Conservation (phyloP, 2,797 vertebrate species). For the Sebastes wilsoni region DNA sequence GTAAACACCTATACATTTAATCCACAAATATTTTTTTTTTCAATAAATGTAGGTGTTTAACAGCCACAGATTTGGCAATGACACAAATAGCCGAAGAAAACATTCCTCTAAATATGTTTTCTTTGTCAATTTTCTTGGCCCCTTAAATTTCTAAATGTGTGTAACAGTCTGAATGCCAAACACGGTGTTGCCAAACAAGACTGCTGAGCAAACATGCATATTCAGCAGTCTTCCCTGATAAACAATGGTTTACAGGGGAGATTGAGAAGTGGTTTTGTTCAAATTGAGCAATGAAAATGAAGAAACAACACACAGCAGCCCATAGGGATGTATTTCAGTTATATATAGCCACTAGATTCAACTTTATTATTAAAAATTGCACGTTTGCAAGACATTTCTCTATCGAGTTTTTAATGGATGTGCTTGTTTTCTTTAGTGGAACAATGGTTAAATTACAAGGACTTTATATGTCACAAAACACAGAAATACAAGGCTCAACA, state of each 20-base stretch:
- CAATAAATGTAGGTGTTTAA: background rate
- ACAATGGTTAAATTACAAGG: background rate
- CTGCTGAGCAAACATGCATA: background rate
- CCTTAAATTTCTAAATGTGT: background rate
- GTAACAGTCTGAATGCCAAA: background rate
- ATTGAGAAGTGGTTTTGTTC: background rate
- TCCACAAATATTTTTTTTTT: conserved; percentile 7
- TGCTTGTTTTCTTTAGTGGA: conserved; percentile 3
- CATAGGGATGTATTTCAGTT: background rate
- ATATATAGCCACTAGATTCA: background rate
- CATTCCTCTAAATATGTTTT: background rate
- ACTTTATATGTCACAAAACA: background rate
- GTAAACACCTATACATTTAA: background rate
- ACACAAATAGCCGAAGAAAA: background rate
- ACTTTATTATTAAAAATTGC: conserved; percentile 4
- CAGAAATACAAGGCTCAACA: conserved; percentile 3
- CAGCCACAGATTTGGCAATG: background rate
- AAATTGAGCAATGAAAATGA: conserved; percentile 1
- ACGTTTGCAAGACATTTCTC: background rate
- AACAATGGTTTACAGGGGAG: background rate
- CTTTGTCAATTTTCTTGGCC: background rate
- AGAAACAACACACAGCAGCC: background rate
- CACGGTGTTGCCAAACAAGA: background rate
- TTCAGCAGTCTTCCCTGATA: background rate
- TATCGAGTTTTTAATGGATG: background rate